A percentile compares a stretch with the other conserved stretches of the same genome.
Conservation (phyloP, 1,140 invertebrate genomes). For the Pemphigus obesinymphae region DNA sequence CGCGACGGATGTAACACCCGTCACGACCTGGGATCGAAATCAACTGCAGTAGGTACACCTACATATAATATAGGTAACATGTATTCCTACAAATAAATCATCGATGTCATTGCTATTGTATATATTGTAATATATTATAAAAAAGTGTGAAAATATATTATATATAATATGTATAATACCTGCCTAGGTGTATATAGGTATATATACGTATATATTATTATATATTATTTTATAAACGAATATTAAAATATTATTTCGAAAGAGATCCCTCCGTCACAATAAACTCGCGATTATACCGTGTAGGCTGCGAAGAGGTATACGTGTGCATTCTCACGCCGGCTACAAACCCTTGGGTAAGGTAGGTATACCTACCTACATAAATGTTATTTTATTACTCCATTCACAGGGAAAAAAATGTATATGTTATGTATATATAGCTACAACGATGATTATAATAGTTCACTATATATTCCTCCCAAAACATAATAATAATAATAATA, state of each 20-base stretch:
- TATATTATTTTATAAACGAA: not conserved
- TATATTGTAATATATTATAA: too few species aligned
- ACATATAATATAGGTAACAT: too few species aligned
- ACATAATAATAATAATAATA: not conserved
- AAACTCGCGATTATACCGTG: constrained; percentile 5
- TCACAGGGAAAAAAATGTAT: not conserved
- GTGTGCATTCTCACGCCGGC: not conserved
- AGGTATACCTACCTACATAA: too few species aligned
- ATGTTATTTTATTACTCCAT: constrained; percentile 9
- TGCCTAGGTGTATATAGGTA: not conserved
- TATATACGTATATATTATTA: not conserved
- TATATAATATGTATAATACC: too few species aligned
- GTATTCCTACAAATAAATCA: not conserved
- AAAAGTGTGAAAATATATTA: too few species aligned
- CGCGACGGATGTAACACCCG: not conserved
- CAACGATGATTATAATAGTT: not conserved
- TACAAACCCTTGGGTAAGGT: not conserved
- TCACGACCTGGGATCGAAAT: not conserved
- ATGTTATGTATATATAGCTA: not conserved
- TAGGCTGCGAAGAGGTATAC: not conserved
- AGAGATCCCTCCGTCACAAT: not conserved
- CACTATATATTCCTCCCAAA: not conserved
- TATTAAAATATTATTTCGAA: not conserved
- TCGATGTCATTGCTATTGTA: constrained; percentile 5
- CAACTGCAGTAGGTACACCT: too few species aligned